phyloP scores from a whole-genome alignment of 2,797 vertebrate species.

The Poecilia picta region DNA sequence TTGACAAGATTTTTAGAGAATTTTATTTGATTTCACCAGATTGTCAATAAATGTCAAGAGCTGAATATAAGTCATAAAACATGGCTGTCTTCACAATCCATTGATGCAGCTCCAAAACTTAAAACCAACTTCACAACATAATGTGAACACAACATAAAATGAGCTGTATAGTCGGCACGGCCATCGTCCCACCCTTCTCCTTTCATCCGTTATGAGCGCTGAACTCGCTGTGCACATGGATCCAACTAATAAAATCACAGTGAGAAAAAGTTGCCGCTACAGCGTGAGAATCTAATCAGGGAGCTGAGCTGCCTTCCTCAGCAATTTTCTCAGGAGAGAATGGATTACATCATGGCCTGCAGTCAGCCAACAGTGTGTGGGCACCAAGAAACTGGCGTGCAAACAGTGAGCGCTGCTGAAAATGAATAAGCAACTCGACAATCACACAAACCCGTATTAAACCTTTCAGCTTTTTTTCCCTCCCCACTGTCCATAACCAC shows the following conservation, averaged over 20 bases:
- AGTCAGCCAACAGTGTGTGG: conserved; percentile 48
- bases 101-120: not conserved
- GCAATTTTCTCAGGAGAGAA: conserved; percentile 46
- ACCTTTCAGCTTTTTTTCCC: not conserved
- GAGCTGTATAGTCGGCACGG: not conserved
- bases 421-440: conserved; percentile 1
- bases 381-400: conserved; percentile 27
- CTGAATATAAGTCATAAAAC: not conserved
- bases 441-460: not conserved
- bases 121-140: not conserved
- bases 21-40: not conserved
- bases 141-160: not conserved
- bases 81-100: not conserved
- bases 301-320: conserved; percentile 59
- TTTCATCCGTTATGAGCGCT: not conserved
- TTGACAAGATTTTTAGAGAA: not conserved
- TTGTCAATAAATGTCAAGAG: not conserved
- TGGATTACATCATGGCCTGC: conserved; percentile 66
- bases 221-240: conserved; percentile 10
- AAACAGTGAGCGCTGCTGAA: conserved; percentile 27
- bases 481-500: not conserved
- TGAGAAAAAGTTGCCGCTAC: conserved; percentile 44
- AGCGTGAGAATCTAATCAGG: conserved; percentile 52
- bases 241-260: conserved; percentile 30
- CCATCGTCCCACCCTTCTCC: not conserved